These are phyloP conservation scores for Corythornis leucogaster DNA, from an alignment of 2,797 vertebrate genomes.

Conservation along the genomic window DNA sequence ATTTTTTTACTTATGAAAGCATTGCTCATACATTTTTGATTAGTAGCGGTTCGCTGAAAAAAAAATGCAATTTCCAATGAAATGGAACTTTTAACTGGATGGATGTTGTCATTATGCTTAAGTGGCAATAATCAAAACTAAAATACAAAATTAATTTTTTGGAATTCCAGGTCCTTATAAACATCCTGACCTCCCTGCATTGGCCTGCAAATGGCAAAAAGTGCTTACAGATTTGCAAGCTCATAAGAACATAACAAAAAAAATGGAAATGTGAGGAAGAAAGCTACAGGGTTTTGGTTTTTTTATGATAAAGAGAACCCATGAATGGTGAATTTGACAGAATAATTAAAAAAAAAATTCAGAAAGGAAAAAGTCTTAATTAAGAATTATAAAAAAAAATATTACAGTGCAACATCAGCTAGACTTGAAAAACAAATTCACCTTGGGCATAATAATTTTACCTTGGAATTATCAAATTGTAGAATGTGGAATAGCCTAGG, in stretches of 20 bases:
- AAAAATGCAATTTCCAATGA: slow-evolving; percentile 15
- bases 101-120: slow-evolving; percentile 14
- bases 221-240: slow-evolving; percentile 68
- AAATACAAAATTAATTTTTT: slow-evolving; percentile 40
- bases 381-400: background rate
- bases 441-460: background rate
- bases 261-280: background rate
- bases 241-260: slow-evolving; percentile 54
- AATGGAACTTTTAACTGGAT: slow-evolving; percentile 14
- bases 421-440: background rate
- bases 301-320: background rate
- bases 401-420: background rate
- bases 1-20: slow-evolving; percentile 25
- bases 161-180: slow-evolving; percentile 29
- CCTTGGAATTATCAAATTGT: fast-evolving
- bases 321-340: background rate
- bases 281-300: background rate
- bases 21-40: slow-evolving; percentile 66
- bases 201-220: slow-evolving; percentile 30
- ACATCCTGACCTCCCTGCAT: background rate
- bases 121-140: slow-evolving; percentile 49
- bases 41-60: slow-evolving; percentile 35
- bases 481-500: background rate
- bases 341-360: background rate
- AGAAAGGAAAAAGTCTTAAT: background rate